Evolutionary conservation across 2,113 vertebrate species (phyloP).

Genomic region (Spheniscus mendiculus): DNA sequence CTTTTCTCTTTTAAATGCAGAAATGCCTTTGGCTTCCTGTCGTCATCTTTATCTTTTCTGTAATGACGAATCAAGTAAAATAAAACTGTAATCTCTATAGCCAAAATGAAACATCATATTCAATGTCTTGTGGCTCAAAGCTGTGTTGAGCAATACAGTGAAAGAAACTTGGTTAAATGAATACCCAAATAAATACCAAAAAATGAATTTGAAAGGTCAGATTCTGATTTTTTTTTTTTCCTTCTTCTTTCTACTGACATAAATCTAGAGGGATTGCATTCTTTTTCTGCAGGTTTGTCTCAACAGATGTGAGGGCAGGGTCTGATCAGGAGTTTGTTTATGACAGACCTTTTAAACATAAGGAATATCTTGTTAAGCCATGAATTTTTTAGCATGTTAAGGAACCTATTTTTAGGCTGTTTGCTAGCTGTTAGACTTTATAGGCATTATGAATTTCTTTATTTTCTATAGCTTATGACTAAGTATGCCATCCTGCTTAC

Average conservation of each 20-base stretch:
- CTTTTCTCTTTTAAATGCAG: not conserved
- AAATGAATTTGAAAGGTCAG: not conserved
- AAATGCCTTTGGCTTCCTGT: not conserved
- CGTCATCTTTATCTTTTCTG: not conserved
- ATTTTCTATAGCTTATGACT: constrained; percentile 31
- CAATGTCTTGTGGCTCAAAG: not conserved
- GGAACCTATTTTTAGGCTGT: constrained; percentile 1
- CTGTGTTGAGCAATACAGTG: not conserved
- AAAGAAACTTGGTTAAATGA: not conserved
- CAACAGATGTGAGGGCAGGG: not conserved
- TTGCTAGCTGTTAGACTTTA: constrained; percentile 14
- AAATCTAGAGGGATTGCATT: not conserved
- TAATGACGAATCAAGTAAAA: not conserved
- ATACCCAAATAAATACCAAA: not conserved
- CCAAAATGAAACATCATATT: not conserved
- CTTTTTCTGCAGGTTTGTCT: not conserved
- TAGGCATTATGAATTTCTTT: not conserved
- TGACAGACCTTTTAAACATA: constrained; percentile 1
- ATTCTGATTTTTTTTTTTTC: not conserved
- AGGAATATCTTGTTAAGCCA: not conserved
- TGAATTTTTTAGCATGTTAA: constrained; percentile 5
- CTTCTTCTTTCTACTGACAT: not conserved
- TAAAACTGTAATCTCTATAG: not conserved
- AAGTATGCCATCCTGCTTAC: not conserved
- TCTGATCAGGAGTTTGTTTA: not conserved